A percentile compares a stretch with the other conserved stretches of the same genome.
These are phyloP conservation scores for Rhinolophus sinicus DNA, from an alignment of 2,113 vertebrate species.

Conservation along the genomic window DNA sequence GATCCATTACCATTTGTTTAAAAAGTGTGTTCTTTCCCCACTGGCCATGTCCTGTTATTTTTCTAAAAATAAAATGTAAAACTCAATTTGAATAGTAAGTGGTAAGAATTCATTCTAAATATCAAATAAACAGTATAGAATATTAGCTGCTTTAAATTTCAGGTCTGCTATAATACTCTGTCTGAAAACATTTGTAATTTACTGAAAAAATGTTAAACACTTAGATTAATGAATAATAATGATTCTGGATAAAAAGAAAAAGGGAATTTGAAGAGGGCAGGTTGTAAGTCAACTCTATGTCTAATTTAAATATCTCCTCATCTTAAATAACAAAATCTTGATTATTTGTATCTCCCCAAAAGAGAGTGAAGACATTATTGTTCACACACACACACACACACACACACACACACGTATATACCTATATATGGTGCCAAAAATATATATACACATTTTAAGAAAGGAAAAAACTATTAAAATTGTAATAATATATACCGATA, in stretches of 20 bases:
- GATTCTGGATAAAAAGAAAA: neutral
- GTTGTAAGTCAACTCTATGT: neutral
- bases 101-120: neutral
- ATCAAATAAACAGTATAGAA: neutral
- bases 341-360: neutral
- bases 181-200: neutral
- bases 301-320: neutral
- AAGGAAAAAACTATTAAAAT: too few relatives aligned
- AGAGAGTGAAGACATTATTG: neutral
- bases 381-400: neutral
- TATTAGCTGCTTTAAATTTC: neutral
- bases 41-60: neutral
- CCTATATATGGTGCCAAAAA: too few relatives aligned
- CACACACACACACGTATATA: too few relatives aligned
- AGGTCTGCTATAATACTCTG: neutral
- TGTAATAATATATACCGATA: too few relatives aligned
- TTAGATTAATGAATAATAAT: neutral
- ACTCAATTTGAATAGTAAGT: neutral
- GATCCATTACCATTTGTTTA: neutral
- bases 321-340: neutral
- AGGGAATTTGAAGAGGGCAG: neutral
- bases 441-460: too few relatives aligned
- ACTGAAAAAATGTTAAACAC: neutral
- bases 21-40: neutral
- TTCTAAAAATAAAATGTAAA: conserved; percentile 14